These are phyloP conservation scores for Cydia fagiglandana DNA, from an alignment of 1,140 invertebrate genomes.

Conservation along the genomic window DNA sequence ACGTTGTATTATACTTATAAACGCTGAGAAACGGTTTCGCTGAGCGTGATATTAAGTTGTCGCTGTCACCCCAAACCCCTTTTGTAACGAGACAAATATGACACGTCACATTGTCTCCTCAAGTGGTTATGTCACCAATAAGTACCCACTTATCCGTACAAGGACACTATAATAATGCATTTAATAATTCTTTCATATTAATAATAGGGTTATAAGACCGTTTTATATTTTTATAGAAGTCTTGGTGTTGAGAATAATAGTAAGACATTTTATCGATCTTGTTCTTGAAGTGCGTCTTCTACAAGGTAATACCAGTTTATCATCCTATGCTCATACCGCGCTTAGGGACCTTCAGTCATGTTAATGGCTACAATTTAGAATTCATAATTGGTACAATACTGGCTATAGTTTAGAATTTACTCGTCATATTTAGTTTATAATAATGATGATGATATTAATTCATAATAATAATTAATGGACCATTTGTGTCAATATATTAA, in stretches of 20 bases:
- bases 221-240: constrained; percentile 42
- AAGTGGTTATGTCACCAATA: constrained; percentile 56
- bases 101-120: constrained; percentile 54
- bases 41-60: neutral
- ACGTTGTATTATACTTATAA: neutral
- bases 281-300: neutral
- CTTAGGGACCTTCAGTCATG: no score
- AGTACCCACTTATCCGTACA: constrained; percentile 46
- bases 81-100: constrained; percentile 50
- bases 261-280: neutral
- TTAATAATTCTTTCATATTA: constrained; percentile 48
- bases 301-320: constrained; percentile 4
- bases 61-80: constrained; percentile 9
- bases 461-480: no score
- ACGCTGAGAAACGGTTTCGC: neutral
- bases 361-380: no score
- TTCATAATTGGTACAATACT: no score
- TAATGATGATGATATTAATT: no score
- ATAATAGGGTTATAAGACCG: constrained; percentile 54
- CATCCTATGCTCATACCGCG: no score
- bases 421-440: no score
- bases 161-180: constrained; percentile 38
- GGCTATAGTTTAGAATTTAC: no score
- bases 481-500: no score
- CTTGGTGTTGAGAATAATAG: constrained; percentile 12